Evolutionary conservation across 2,888 invertebrate genomes (phyloP).

Genomic region (Eulithis testata): DNA sequence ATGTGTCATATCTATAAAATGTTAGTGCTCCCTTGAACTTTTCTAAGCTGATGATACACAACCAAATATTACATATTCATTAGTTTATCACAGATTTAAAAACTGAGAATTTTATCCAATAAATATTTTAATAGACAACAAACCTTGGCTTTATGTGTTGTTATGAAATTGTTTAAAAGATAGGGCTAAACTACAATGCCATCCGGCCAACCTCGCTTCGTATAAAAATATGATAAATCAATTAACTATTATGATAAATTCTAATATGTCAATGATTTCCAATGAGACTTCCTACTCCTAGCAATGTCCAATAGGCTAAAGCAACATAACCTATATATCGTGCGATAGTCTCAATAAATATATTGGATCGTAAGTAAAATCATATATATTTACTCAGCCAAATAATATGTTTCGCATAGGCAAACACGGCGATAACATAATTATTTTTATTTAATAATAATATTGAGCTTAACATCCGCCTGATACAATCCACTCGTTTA

Average conservation of each 20-base stretch:
- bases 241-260: slow-evolving; percentile 21
- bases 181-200: slow-evolving; percentile 35
- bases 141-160: slow-evolving; percentile 54
- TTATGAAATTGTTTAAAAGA: slow-evolving; percentile 51
- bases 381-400: slow-evolving; percentile 21
- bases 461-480: slow-evolving; percentile 46
- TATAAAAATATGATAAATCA: slow-evolving; percentile 20
- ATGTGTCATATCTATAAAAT: slow-evolving; percentile 29
- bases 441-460: slow-evolving; percentile 34
- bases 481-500: slow-evolving; percentile 54
- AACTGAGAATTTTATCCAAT: slow-evolving; percentile 46
- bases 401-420: slow-evolving; percentile 56
- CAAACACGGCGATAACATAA: slow-evolving; percentile 50
- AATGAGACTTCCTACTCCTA: slow-evolving; percentile 12
- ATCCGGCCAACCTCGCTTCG: slow-evolving; percentile 38
- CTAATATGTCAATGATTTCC: slow-evolving; percentile 5
- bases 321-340: slow-evolving; percentile 14
- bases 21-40: slow-evolving; percentile 55
- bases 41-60: slow-evolving; percentile 47
- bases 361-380: background rate
- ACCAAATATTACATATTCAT: slow-evolving; percentile 47
- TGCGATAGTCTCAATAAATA: slow-evolving; percentile 12
- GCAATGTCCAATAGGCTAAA: slow-evolving; percentile 3
- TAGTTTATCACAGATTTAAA: slow-evolving; percentile 45
- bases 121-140: slow-evolving; percentile 48